Percentiles rank a stretch among this genome's conserved stretches.
These are phyloP conservation scores for Sminthurinus signatus DNA, from an alignment of 1,140 invertebrate genomes.

Conservation along the genomic window DNA sequence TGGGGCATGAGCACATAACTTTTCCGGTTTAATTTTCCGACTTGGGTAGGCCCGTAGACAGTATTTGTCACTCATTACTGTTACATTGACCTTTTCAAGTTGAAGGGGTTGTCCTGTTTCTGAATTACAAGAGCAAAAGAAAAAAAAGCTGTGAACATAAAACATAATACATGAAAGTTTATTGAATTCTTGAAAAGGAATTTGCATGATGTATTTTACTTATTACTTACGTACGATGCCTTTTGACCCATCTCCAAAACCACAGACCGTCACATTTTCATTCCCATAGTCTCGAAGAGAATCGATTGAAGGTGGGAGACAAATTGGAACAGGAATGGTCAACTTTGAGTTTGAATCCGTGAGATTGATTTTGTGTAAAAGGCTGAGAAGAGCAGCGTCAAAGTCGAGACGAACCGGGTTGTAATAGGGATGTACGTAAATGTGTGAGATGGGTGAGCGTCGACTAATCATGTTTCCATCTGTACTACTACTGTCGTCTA, in stretches of 20 bases:
- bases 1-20: constrained; percentile 28
- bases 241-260: background rate
- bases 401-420: constrained; percentile 38
- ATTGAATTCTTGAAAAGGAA: too few species aligned
- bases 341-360: background rate
- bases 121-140: too few species aligned
- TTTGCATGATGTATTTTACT: too few species aligned
- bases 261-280: constrained; percentile 26
- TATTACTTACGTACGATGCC: background rate
- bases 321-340: constrained; percentile 30
- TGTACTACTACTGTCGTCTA: background rate
- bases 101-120: constrained; percentile 10
- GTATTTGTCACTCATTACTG: constrained; percentile 22
- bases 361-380: constrained; percentile 17
- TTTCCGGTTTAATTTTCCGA: constrained; percentile 21
- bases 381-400: constrained; percentile 44
- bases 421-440: constrained; percentile 28
- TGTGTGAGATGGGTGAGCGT: constrained; percentile 10
- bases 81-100: constrained; percentile 25
- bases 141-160: too few species aligned
- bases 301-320: constrained; percentile 18
- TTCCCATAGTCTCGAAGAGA: background rate
- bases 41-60: constrained; percentile 21
- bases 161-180: too few species aligned
- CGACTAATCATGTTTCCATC: background rate